Percentiles rank a stretch among this genome's conserved stretches.
These are phyloP conservation scores for Decapterus maruadsi DNA, from an alignment of 2,797 vertebrate genomes.

Conservation along the genomic window DNA sequence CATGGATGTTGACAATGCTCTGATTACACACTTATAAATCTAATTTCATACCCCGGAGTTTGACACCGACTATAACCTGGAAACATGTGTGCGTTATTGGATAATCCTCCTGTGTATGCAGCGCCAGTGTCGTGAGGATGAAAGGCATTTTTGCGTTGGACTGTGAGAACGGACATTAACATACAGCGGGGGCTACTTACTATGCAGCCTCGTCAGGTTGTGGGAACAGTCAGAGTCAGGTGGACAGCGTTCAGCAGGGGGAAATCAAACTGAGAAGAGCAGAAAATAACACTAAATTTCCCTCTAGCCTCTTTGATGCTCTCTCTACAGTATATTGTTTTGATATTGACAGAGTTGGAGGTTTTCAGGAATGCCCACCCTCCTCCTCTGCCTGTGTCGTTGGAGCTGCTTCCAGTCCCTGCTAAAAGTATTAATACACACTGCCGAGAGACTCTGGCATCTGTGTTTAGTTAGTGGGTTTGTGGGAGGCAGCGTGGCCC, in stretches of 20 bases:
- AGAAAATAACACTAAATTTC: slow-evolving; percentile 23
- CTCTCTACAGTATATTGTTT: slow-evolving; percentile 1
- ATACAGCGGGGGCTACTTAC: slow-evolving; percentile 15
- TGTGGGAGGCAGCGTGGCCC: slow-evolving; percentile 55
- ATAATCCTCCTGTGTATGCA: slow-evolving; percentile 33
- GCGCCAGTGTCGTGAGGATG: slow-evolving; percentile 28
- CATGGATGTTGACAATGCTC: slow-evolving; percentile 39
- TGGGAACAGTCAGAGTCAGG: slow-evolving; percentile 23
- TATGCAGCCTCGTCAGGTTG: slow-evolving; percentile 34
- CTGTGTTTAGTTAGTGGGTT: slow-evolving; percentile 71
- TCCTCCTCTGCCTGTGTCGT: slow-evolving; percentile 41
- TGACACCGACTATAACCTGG: slow-evolving; percentile 39
- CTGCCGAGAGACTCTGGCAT: slow-evolving; percentile 62
- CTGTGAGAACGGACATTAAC: slow-evolving; percentile 33
- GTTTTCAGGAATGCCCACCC: slow-evolving; percentile 19
- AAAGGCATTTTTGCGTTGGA: slow-evolving; percentile 36
- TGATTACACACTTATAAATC: slow-evolving; percentile 64
- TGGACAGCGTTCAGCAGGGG: slow-evolving; percentile 29
- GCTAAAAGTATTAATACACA: slow-evolving; percentile 54
- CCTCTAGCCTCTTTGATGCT: slow-evolving; percentile 26
- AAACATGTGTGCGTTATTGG: slow-evolving; percentile 53
- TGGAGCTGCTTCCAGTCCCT: slow-evolving; percentile 26
- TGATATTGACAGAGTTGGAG: slow-evolving; percentile 23
- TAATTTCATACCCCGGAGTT: slow-evolving; percentile 27
- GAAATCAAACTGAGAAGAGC: slow-evolving; percentile 30